Evolutionary conservation across 2,888 invertebrate species (phyloP), one percentile per base, ranked within the genome.

Genomic region (Agrotis clavis): DNA sequence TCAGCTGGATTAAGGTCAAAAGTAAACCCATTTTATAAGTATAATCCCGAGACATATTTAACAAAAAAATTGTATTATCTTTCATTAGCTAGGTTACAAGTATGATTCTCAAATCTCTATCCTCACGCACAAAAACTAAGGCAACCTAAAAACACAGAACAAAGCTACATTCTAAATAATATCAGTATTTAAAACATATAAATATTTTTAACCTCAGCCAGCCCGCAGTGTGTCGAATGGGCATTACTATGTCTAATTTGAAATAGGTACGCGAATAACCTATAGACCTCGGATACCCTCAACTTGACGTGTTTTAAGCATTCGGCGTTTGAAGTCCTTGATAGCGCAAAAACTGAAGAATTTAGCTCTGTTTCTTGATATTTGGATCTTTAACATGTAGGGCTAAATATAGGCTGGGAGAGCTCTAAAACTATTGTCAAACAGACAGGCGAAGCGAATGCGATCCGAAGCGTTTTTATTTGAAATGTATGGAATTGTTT

Each of bases 161-260:
- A 80, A 77, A 73, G 60, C 72, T 53, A 60, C 54, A 64, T 47
- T 74, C 56, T 59, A 62, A 30, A 54, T 59, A 68, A 66, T 71
- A 59, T 64, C 59, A 35, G 64, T 67, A 77, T 84, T 25, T 77
- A 82, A 84, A 85, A 86, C 84, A 74, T 74, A 79, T 86, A 56
- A 74, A 77, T 78, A 71, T 86, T 75, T 83, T 72, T 71, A 68
- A 66, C 72, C 72, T 68, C 71, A 59, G 45, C 64, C 57, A 65
- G 53, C 51, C 60, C 70, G 66, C 66, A 63, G 64, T 81, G 86
- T 83, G 60, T 60, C 86, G 68, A 85, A 88, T 88, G 70, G 57
- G 25, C 77, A 85, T 83, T 76, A 79, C 85, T 84, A 86, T 88
- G 80, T 77, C 86, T 81, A 88, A 88, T 88, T 84, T 68, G 68